A percentile compares a stretch with the other conserved stretches of the same genome.
These are phyloP conservation scores for Sakesphorus luctuosus DNA, from an alignment of 2,113 vertebrate species.

Conservation along the genomic window DNA sequence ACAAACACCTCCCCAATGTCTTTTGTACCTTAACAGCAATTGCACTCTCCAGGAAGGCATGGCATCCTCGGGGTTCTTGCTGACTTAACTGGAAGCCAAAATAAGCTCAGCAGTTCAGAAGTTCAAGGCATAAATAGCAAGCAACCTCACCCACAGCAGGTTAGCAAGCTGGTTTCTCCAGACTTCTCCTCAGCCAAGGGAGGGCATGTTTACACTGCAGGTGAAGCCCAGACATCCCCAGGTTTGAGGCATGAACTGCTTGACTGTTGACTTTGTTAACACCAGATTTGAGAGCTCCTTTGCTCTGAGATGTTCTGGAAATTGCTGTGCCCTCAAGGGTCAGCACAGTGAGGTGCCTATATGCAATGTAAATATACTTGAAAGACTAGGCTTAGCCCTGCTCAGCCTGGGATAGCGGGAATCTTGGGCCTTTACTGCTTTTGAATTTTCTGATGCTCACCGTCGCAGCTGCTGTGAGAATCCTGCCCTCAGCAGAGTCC, in stretches of 20 bases:
- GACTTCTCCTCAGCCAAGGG: not conserved
- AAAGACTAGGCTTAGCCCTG: not conserved
- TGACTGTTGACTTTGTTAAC: conserved; percentile 7
- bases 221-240: not conserved
- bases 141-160: not conserved
- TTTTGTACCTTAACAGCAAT: not conserved
- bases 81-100: not conserved
- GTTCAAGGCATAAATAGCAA: not conserved
- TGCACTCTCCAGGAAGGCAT: not conserved
- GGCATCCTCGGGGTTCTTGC: not conserved
- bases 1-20: fast-evolving
- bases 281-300: not conserved
- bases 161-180: not conserved
- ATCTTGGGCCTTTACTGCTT: not conserved
- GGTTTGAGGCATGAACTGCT: not conserved
- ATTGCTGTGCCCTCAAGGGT: not conserved
- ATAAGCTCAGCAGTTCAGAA: not conserved
- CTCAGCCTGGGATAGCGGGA: not conserved
- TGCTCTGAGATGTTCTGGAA: not conserved
- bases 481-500: not conserved
- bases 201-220: not conserved
- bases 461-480: not conserved
- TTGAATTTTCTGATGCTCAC: not conserved
- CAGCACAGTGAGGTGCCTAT: not conserved
- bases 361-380: not conserved